phyloP scores from a whole-genome alignment of 2,888 invertebrate genomes.

The Stratiomys singularior region DNA sequence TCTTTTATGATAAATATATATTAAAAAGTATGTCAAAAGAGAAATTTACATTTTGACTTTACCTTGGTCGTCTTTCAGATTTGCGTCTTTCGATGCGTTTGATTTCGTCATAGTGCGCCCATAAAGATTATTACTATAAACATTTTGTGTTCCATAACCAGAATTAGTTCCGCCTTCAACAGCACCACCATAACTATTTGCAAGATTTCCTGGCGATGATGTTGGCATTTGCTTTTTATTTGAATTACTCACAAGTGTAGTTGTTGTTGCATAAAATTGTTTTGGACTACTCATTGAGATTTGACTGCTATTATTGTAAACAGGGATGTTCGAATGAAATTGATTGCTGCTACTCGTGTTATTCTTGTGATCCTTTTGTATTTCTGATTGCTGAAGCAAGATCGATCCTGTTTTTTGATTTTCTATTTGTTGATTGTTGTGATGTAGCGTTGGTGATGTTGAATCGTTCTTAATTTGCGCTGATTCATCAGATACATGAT shows the following conservation, averaged over 20 bases:
- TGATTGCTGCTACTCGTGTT: conserved; percentile 52
- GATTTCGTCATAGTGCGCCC: conserved; percentile 50
- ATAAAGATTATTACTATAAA: conserved; percentile 53
- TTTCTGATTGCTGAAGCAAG: conserved; percentile 57
- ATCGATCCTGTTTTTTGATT: conserved; percentile 56
- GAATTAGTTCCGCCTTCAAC: conserved; percentile 41
- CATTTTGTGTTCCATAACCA: conserved; percentile 51
- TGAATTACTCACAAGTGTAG: conserved; percentile 45
- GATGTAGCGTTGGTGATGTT: conserved; percentile 37
- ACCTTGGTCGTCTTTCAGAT: conserved; percentile 57
- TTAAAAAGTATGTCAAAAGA: conserved; percentile 16
- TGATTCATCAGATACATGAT: conserved; percentile 35
- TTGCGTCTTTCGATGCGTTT: conserved; percentile 51
- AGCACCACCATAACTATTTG: conserved; percentile 1
- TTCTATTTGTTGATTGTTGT: conserved; percentile 24
- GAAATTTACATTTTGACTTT: conserved; percentile 48
- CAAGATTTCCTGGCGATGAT: conserved; percentile 53
- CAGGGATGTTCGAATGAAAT: conserved; percentile 47
- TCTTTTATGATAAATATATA: not conserved
- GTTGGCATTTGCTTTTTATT: conserved; percentile 46
- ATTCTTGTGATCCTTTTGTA: conserved; percentile 55
- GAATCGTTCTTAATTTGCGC: conserved; percentile 9
- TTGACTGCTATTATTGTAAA: conserved; percentile 41
- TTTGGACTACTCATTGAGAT: conserved; percentile 32
- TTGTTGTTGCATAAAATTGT: conserved; percentile 50